Base-by-base conservation (phyloP, 2,113 vertebrate species). In the Sminthopsis crassicaudata region DNA sequence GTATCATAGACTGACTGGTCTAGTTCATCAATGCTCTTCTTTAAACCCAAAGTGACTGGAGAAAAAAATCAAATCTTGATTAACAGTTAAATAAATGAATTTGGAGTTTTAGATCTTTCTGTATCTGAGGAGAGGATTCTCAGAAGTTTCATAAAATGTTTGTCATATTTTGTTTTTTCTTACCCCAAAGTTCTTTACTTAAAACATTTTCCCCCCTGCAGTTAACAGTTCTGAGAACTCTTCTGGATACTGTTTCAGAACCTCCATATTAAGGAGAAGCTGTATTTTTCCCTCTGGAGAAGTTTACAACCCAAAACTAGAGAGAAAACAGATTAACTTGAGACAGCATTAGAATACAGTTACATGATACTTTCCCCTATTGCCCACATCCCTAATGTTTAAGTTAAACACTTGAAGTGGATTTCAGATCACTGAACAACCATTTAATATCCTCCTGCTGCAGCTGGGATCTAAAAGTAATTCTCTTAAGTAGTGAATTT, bases 381-480 rank as follows among this genome's bases (percentile, higher is more conserved):
- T 91, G 90, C 55, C 89, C 92, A 89, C 94, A 92, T 54, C 25
- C 53, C 54, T 89, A 92, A 22, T n/a, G 92, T 84, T 84, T 46
- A 91, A 91, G 27, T n/a, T 60, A 22, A 95, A 90, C 0, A 57
- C 55, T 88, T 93, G 91, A 95, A 57, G 89, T 36, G 84, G 3
- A 50, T 89, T 53, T 96, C 53, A 95, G 12, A 48, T 48, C 89
- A 91, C 19, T 46, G 91, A 93, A 52, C 36, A 16, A 55, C 90
- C 54, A 67, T 52, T 94, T 91, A 90, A 84, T 89, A 19, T 93
- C n/a, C 76, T 67, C 51, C 93, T 92, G 53, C 54, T 89, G 50
- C 46, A 50, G 53, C n/a, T 84, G 89, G 30, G 76, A 48, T 53
- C 53, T 93, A 53, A 91, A 84, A 93, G 92, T 51, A 92, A 89